phyloP scores from a whole-genome alignment of 2,888 invertebrate genomes.

The Eupelmus urozonus region DNA sequence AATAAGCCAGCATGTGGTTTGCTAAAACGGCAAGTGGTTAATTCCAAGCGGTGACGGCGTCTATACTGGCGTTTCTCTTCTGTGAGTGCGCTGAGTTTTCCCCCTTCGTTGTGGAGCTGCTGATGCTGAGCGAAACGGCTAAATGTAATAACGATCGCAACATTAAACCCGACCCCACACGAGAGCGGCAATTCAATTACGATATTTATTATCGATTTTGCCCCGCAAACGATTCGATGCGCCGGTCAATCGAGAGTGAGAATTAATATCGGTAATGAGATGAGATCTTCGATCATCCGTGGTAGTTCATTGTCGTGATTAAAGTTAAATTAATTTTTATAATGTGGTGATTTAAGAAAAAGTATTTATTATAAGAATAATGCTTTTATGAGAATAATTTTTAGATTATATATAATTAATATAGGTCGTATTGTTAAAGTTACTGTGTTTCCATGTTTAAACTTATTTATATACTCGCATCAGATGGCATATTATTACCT shows the following conservation, averaged over 20 bases:
- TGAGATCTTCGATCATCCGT: constrained; percentile 18
- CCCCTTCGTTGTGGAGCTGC: constrained; percentile 3
- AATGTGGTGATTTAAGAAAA: too few species aligned
- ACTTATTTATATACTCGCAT: too few species aligned
- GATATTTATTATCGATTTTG: constrained; percentile 46
- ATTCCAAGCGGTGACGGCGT: constrained; percentile 64
- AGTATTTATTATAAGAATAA: too few species aligned
- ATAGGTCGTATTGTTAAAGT: too few species aligned
- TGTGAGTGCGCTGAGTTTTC: constrained; percentile 8
- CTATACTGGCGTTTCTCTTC: constrained; percentile 36
- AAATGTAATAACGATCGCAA: constrained; percentile 57
- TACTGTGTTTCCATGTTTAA: too few species aligned
- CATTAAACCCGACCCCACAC: constrained; percentile 46
- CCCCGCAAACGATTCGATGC: neutral
- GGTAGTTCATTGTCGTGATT: neutral
- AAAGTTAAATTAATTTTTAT: neutral
- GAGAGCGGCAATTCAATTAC: constrained; percentile 50
- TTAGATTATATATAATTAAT: too few species aligned
- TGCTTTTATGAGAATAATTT: too few species aligned
- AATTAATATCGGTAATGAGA: constrained; percentile 38
- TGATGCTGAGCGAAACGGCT: constrained; percentile 26
- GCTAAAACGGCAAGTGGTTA: constrained; percentile 70
- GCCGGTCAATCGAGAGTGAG: constrained; percentile 25
- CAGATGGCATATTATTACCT: too few species aligned
- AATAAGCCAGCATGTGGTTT: constrained; percentile 73